These are phyloP conservation scores for Aythya baeri DNA, from an alignment of 2,113 vertebrate genomes.

Conservation along the genomic window DNA sequence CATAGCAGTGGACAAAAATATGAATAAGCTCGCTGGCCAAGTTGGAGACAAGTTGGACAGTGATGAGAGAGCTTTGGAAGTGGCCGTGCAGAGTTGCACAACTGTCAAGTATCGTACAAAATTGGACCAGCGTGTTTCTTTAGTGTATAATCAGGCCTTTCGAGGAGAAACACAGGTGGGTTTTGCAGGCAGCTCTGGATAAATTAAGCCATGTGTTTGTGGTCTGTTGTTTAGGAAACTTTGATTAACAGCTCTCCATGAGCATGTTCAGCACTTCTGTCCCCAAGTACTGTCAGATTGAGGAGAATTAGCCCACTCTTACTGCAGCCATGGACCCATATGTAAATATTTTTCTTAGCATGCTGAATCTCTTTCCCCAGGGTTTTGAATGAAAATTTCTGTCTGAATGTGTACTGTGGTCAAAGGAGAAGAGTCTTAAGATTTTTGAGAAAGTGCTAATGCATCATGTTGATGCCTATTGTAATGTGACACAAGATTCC, in stretches of 20 bases:
- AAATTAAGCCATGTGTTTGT: not conserved
- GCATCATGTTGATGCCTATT: not conserved
- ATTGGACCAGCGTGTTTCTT: not conserved
- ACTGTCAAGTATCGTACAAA: not conserved
- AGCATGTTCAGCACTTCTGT: slow-evolving; percentile 2
- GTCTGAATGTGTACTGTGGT: not conserved
- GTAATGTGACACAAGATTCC: not conserved
- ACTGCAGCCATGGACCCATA: slow-evolving; percentile 7
- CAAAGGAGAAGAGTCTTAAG: slow-evolving; percentile 1
- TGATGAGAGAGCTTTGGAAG: slow-evolving; percentile 1
- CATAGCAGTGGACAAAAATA: not conserved
- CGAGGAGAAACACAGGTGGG: slow-evolving; percentile 2
- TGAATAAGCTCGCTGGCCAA: not conserved
- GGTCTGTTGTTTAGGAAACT: slow-evolving; percentile 7
- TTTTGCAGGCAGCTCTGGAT: not conserved
- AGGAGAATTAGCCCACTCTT: not conserved
- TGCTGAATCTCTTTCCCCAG: not conserved
- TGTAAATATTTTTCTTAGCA: not conserved
- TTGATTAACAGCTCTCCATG: not conserved
- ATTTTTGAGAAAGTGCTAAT: not conserved
- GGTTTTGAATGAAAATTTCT: slow-evolving; percentile 29
- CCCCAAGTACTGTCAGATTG: not conserved
- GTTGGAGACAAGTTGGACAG: not conserved
- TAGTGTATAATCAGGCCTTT: not conserved
- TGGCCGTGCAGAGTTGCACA: not conserved